Percentiles rank a stretch among this genome's conserved stretches.
These are phyloP conservation scores for Drosophila pandora DNA, from an alignment of 1,140 invertebrate genomes.

Conservation along the genomic window DNA sequence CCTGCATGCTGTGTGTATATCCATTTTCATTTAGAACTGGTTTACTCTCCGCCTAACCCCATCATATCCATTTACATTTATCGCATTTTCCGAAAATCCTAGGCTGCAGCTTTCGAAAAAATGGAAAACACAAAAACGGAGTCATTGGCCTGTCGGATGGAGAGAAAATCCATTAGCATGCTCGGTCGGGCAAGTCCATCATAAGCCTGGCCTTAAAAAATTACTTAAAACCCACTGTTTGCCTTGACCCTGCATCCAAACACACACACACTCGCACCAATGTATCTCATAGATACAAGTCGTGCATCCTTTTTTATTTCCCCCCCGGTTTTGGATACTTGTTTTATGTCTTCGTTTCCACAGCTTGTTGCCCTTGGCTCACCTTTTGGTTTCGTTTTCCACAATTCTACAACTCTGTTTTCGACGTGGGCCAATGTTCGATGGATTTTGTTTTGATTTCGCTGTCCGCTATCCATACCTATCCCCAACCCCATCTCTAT, in stretches of 20 bases:
- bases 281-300: conserved; percentile 14
- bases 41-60: conserved; percentile 63
- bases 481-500: conserved; percentile 3
- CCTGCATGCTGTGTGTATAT: conserved; percentile 41
- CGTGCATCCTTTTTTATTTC: conserved; percentile 51
- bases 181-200: conserved; percentile 72
- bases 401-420: conserved; percentile 72
- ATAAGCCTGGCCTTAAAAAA: conserved; percentile 56
- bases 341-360: conserved; percentile 71
- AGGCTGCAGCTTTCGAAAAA: conserved; percentile 50
- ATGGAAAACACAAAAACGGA: background rate
- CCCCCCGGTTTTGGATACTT: conserved; percentile 65
- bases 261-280: conserved; percentile 9
- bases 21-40: conserved; percentile 66
- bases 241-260: conserved; percentile 67
- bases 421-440: conserved; percentile 47
- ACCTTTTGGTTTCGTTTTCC: conserved; percentile 64
- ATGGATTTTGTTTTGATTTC: conserved; percentile 74
- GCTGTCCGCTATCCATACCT: conserved; percentile 39
- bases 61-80: conserved; percentile 68
- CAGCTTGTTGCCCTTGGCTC: conserved; percentile 55
- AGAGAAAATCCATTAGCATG: conserved; percentile 71
- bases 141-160: background rate
- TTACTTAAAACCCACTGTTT: conserved; percentile 66
- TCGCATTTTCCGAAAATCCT: conserved; percentile 46